Conservation (phyloP, 2,888 invertebrate species). For the Tupiocoris notatus region DNA sequence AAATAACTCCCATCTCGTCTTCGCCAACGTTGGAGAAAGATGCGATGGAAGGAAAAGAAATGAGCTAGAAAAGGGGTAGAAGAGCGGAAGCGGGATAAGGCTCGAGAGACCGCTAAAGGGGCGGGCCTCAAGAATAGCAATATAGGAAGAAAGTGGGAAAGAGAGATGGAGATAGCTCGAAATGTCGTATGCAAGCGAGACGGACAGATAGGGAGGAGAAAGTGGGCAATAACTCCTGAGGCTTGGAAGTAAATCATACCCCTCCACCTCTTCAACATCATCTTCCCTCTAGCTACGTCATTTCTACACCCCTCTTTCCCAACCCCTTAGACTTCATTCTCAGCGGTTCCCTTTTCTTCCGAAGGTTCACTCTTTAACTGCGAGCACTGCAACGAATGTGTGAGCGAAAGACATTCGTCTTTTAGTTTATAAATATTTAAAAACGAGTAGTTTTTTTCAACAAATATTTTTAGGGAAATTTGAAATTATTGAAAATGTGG, state of each 20-base stretch:
- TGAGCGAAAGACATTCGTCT: too few relatives aligned
- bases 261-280: slow-evolving; percentile 5
- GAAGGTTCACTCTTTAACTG: too few relatives aligned
- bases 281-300: neutral
- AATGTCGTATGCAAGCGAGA: slow-evolving; percentile 15
- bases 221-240: slow-evolving; percentile 42
- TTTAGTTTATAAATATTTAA: too few relatives aligned
- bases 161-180: slow-evolving; percentile 21
- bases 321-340: neutral
- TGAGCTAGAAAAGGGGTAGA: slow-evolving; percentile 24
- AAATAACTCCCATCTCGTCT: slow-evolving; percentile 16
- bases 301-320: neutral
- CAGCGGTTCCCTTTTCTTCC: neutral
- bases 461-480: too few relatives aligned
- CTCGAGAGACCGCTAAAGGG: slow-evolving; percentile 42
- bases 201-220: slow-evolving; percentile 40
- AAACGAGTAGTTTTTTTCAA: too few relatives aligned
- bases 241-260: slow-evolving; percentile 47
- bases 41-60: slow-evolving; percentile 8
- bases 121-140: slow-evolving; percentile 42
- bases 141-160: slow-evolving; percentile 40
- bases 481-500: too few relatives aligned
- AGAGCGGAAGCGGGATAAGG: slow-evolving; percentile 35
- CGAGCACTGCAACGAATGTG: too few relatives aligned
- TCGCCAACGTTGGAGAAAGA: neutral